Percentiles rank a stretch among this genome's conserved stretches.
Evolutionary conservation across 1,140 invertebrate genomes (phyloP).

Genomic region (Aphaenogaster rudis): DNA sequence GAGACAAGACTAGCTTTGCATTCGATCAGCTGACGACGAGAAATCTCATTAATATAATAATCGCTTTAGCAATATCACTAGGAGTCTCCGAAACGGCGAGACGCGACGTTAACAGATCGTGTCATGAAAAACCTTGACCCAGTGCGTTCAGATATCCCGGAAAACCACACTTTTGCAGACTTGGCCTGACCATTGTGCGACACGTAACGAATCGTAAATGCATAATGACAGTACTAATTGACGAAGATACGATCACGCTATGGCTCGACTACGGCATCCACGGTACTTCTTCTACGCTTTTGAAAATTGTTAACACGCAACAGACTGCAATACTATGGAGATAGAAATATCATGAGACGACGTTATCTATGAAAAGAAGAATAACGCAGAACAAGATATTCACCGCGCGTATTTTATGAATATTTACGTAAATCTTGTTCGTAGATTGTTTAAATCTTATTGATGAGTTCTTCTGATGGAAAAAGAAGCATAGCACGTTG

Average conservation of each 20-base stretch:
- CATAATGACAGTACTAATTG: background rate
- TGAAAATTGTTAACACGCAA: background rate
- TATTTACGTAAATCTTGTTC: background rate
- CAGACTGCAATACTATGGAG: background rate
- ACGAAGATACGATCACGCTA: background rate
- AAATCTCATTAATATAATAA: slow-evolving; percentile 43
- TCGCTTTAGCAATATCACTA: background rate
- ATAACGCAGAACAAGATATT: background rate
- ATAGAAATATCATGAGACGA: background rate
- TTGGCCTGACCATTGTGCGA: background rate
- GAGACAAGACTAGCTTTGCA: slow-evolving; percentile 21
- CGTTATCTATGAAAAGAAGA: background rate
- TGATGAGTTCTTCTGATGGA: background rate
- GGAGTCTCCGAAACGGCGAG: background rate
- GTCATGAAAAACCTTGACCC: slow-evolving; percentile 1
- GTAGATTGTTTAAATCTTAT: background rate
- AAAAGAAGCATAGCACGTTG: background rate
- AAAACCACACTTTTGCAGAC: background rate
- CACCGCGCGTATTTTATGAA: background rate
- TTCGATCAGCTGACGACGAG: slow-evolving; percentile 8
- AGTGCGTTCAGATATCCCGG: background rate
- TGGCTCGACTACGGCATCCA: background rate
- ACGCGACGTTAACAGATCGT: background rate
- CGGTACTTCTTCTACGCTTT: background rate
- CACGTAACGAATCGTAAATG: background rate